Evolutionary conservation across 2,888 invertebrate species (phyloP).

Genomic region (Meiosimyza decipiens): DNA sequence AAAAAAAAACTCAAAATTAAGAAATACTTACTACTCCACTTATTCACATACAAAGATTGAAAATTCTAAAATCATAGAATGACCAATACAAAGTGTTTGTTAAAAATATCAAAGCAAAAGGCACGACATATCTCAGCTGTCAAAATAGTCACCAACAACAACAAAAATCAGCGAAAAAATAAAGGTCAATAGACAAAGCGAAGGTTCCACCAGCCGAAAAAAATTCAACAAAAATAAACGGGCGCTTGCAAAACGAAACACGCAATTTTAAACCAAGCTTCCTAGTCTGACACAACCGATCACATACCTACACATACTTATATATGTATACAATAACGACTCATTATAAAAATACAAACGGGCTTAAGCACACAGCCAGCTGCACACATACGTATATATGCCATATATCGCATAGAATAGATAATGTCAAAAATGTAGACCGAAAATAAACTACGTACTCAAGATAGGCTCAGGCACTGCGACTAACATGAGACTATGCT

Average conservation of each 20-base stretch:
- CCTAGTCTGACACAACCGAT: not conserved
- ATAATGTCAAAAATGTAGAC: not conserved
- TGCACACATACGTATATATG: not conserved
- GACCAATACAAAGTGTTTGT: not conserved
- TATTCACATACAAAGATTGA: not conserved
- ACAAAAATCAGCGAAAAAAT: conserved; percentile 41
- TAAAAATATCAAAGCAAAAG: not conserved
- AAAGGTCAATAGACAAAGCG: conserved; percentile 62
- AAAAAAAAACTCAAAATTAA: too few species aligned
- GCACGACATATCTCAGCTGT: conserved; percentile 20
- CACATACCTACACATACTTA: not conserved
- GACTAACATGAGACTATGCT: too few species aligned
- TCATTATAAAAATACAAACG: not conserved
- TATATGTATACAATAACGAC: conserved; percentile 4
- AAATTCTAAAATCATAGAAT: not conserved
- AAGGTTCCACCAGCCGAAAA: conserved; percentile 51
- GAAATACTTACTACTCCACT: too few species aligned
- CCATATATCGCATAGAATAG: too few species aligned
- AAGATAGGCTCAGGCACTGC: too few species aligned
- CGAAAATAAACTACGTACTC: conserved; percentile 18
- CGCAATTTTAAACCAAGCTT: conserved; percentile 18
- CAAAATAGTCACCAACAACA: conserved; percentile 22
- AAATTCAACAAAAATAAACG: conserved; percentile 36
- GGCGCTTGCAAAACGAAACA: conserved; percentile 30
- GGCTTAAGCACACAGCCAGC: not conserved